Conservation (phyloP, 2,797 vertebrate species). For the Catostomus latipinnis region DNA sequence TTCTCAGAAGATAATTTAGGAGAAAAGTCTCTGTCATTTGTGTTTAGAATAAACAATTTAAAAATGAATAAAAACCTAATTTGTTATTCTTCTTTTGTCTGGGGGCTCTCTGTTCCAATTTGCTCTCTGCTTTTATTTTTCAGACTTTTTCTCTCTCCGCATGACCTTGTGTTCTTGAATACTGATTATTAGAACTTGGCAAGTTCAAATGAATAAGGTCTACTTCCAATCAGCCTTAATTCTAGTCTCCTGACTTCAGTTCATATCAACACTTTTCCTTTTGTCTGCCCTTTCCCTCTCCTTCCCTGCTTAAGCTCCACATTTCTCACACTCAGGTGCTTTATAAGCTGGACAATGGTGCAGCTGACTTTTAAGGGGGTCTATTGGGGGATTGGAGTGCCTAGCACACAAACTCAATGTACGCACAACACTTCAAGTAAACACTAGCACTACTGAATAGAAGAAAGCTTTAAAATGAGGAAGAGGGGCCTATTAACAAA, state of each 20-base stretch:
- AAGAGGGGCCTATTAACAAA: background rate
- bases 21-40: too few relatives aligned
- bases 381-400: background rate
- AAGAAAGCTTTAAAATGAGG: background rate
- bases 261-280: slow-evolving; percentile 35
- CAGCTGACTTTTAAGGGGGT: slow-evolving; percentile 15
- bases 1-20: too few relatives aligned
- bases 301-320: background rate
- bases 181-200: background rate
- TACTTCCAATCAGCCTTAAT: slow-evolving; percentile 20
- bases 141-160: background rate
- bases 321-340: slow-evolving; percentile 47
- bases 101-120: background rate
- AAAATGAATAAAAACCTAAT: too few relatives aligned
- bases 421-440: slow-evolving; percentile 13
- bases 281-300: slow-evolving; percentile 6
- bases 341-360: slow-evolving; percentile 34
- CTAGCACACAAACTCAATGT: slow-evolving; percentile 11
- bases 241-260: slow-evolving; percentile 50
- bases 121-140: background rate
- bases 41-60: too few relatives aligned
- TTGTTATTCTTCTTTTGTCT: background rate
- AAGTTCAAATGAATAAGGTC: slow-evolving; percentile 21
- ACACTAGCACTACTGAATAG: background rate
- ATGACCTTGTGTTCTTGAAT: background rate